These are phyloP conservation scores for Mamestra brassicae DNA, from an alignment of 2,888 invertebrate genomes.

Conservation along the genomic window DNA sequence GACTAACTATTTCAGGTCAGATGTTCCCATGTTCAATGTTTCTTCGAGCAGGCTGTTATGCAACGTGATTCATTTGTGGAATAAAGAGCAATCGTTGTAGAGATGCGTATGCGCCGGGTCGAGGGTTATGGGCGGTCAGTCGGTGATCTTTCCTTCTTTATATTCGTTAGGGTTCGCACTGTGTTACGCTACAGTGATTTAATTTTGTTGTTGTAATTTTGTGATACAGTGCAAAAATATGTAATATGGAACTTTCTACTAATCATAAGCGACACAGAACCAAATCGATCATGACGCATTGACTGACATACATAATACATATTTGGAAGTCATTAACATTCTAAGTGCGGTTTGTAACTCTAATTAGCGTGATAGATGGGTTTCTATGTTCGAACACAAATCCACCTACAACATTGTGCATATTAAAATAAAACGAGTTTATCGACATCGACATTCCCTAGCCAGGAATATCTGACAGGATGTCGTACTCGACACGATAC, in stretches of 20 bases:
- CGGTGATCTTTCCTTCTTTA: constrained; percentile 68
- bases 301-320: not conserved
- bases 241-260: constrained; percentile 8
- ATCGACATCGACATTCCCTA: constrained; percentile 73
- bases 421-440: constrained; percentile 50
- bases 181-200: constrained; percentile 11
- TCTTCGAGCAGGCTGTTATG: constrained; percentile 57
- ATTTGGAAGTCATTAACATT: constrained; percentile 31
- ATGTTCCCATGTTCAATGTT: constrained; percentile 45
- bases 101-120: constrained; percentile 69
- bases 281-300: constrained; percentile 3
- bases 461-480: constrained; percentile 81
- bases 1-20: constrained; percentile 49
- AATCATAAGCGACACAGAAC: constrained; percentile 1
- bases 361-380: constrained; percentile 15
- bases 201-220: constrained; percentile 4
- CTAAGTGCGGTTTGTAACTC: not conserved
- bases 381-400: constrained; percentile 13
- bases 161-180: constrained; percentile 54
- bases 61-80: constrained; percentile 60
- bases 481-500: constrained; percentile 79
- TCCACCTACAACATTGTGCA: constrained; percentile 22
- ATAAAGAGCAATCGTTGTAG: constrained; percentile 57
- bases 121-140: constrained; percentile 71
- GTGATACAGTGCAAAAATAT: not conserved